A percentile compares a stretch with the other conserved stretches of the same genome.
Conservation (phyloP, 2,113 vertebrate species). For the Myiopsitta monachus region DNA sequence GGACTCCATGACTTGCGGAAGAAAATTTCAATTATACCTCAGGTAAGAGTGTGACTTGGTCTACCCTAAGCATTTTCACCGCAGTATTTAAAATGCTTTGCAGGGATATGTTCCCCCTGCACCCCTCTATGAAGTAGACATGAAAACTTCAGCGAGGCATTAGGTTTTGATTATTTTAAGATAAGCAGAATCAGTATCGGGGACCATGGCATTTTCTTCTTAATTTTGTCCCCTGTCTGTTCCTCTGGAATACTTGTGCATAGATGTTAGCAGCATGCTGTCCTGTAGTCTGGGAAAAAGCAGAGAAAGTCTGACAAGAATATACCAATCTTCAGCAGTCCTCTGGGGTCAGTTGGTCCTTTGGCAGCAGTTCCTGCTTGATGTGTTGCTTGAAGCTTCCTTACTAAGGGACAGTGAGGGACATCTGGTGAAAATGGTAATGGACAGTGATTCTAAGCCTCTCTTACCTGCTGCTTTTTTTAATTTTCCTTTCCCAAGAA, state of each 20-base stretch:
- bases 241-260: background rate
- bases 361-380: background rate
- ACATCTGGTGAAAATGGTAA: slow-evolving; percentile 2
- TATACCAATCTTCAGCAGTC: background rate
- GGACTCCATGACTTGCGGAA: slow-evolving; percentile 91
- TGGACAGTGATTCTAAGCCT: background rate
- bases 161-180: background rate
- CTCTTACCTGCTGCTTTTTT: slow-evolving; percentile 17
- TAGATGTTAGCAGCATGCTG: background rate
- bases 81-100: background rate
- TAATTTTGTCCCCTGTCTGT: background rate
- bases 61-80: background rate
- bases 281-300: background rate
- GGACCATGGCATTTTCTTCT: background rate
- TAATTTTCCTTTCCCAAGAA: background rate
- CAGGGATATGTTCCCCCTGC: background rate
- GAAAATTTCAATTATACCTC: slow-evolving; percentile 98
- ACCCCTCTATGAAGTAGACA: background rate
- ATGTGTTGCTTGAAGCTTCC: background rate
- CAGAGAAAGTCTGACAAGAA: background rate
- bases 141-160: accelerated
- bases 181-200: background rate
- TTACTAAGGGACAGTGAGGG: background rate
- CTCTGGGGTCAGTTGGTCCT: background rate
- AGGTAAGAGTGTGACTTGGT: slow-evolving; percentile 74